Evolutionary conservation across 2,113 vertebrate genomes (phyloP), one percentile per base, ranked within the genome.

Genomic region (Chionodraco myersi): DNA sequence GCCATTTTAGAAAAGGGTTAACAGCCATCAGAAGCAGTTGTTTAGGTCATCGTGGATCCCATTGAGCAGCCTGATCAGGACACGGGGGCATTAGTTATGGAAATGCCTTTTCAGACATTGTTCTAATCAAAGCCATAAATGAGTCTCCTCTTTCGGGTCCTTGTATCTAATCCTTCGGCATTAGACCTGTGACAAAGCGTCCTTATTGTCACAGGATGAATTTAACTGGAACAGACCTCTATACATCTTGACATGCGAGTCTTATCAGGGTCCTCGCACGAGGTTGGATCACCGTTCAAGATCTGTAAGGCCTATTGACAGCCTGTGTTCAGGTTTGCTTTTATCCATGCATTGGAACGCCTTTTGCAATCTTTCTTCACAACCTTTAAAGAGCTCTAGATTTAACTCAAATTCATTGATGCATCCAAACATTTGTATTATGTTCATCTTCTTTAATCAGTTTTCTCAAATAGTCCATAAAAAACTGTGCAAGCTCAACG

Each of bases 1-100:
- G 79, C 86, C 90, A 91, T 92, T 91, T 92, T 80, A 82, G 73
- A 76, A 47, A 30, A 73, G 34, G 53, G 73, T 74, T 77, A 77
- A 60, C 79, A 76, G 48, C 75, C 75, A 67, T 70, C 72, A 69
- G 57, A 81, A 64, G 57, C 34, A 77, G 73, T 72, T 72, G 68
- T 81, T 83, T 69, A n/a, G 80, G 44, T 52, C n/a, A 21, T 14
- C 13, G 18, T 71, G 41, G 30, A 66, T 18, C 41, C 26, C 69
- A 23, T 23, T 74, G 34, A 67, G 52, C 34, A 62, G 49, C n/a
- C 36, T 58, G 62, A 48, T 83, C 56, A 77, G 18, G 15, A 52
- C 44, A 65, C 58, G 48, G 23, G 23, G 8, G 18, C 47, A 72
- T 77, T 56, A 74, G 60, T 21, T 70, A 49, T 82, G 61, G 30